Conservation (phyloP, 2,888 invertebrate genomes). For the Lepetodrilus schrolli region DNA sequence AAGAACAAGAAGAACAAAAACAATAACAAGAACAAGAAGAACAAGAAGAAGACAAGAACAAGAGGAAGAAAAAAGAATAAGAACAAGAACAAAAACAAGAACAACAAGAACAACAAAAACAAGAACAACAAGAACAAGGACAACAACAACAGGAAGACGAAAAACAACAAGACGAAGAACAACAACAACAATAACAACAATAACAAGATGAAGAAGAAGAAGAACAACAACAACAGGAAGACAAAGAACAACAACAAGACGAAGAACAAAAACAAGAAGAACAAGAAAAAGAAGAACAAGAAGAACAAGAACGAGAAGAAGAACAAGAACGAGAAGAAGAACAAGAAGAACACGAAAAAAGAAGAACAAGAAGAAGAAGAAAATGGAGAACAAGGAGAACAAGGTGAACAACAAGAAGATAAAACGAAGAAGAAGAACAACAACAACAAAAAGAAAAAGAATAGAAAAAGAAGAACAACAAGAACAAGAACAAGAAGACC, state of each 20-base stretch:
- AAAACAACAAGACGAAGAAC: not conserved
- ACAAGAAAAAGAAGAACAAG: not conserved
- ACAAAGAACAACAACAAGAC: not conserved
- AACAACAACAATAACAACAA: not conserved
- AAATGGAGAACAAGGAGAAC: slow-evolving; percentile 36
- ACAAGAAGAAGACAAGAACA: not conserved
- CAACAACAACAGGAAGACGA: not conserved
- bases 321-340: slow-evolving; percentile 31
- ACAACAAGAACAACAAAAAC: not conserved
- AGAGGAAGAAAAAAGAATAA: not conserved
- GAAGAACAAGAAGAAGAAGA: slow-evolving; percentile 29
- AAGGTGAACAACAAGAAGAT: slow-evolving; percentile 19
- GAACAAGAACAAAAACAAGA: not conserved
- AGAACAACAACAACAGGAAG: not conserved
- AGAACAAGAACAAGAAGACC: not conserved
- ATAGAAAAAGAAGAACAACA: not conserved
- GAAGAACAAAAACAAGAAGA: not conserved
- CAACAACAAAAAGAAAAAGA: slow-evolving; percentile 32
- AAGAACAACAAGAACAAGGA: not conserved
- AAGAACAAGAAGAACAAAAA: not conserved
- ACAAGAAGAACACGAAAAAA: slow-evolving; percentile 34
- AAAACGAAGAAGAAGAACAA: slow-evolving; percentile 6
- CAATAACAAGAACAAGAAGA: not conserved
- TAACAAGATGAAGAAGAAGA: not conserved
- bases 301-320: not conserved